Percentiles rank a stretch among this genome's conserved stretches.
phyloP scores from a whole-genome alignment of 2,888 invertebrate genomes.

The Drosophila melanosoma region DNA sequence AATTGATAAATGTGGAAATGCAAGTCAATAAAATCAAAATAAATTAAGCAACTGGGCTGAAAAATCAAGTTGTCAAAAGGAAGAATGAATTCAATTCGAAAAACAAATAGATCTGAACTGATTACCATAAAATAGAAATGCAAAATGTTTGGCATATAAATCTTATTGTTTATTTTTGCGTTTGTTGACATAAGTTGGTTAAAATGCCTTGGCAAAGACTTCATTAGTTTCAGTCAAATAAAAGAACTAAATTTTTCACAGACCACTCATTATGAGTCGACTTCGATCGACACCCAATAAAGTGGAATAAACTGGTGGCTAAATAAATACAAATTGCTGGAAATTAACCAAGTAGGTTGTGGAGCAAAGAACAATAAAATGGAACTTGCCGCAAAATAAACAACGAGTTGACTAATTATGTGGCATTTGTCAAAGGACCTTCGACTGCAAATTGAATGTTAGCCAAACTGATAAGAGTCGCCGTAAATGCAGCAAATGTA shows the following conservation, averaged over 20 bases:
- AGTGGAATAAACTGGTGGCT: slow-evolving; percentile 22
- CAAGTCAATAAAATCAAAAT: neutral
- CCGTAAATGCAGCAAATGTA: slow-evolving; percentile 48
- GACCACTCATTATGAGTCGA: slow-evolving; percentile 9
- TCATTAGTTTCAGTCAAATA: slow-evolving; percentile 18
- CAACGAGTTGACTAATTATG: slow-evolving; percentile 65
- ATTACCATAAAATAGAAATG: neutral
- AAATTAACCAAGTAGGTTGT: slow-evolving; percentile 42
- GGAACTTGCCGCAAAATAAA: slow-evolving; percentile 52
- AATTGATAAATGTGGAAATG: neutral
- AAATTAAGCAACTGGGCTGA: neutral
- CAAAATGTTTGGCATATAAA: neutral
- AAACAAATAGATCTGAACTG: neutral
- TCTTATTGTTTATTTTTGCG: neutral
- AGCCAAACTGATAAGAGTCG: slow-evolving; percentile 59
- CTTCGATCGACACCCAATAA: slow-evolving; percentile 43
- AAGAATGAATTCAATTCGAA: neutral
- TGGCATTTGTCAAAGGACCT: slow-evolving; percentile 65
- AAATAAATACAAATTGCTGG: slow-evolving; percentile 65
- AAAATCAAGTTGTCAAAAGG: neutral
- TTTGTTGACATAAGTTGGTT: neutral
- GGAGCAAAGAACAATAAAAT: slow-evolving; percentile 23
- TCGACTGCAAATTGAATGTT: slow-evolving; percentile 68
- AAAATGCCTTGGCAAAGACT: slow-evolving; percentile 20
- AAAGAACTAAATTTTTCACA: slow-evolving; percentile 16